Percentiles rank a stretch among this genome's conserved stretches.
Conservation (phyloP, 1,140 invertebrate genomes). For the Ladona fulva region DNA sequence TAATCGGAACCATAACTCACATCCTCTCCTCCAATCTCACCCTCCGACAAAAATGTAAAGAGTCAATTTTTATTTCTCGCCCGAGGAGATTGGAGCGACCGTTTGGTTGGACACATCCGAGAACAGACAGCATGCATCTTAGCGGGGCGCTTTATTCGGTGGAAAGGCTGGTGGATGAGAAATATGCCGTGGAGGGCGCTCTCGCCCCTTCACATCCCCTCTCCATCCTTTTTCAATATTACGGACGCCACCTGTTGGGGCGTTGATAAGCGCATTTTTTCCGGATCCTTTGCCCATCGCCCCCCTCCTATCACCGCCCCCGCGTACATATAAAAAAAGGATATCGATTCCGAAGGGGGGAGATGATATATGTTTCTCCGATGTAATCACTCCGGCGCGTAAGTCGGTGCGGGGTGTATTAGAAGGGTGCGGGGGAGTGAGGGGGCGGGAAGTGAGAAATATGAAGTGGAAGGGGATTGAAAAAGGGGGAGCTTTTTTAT, state of each 20-base stretch:
- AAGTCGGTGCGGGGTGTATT: background rate
- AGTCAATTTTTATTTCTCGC: too few species aligned
- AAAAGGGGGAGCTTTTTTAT: background rate
- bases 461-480: background rate
- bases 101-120: too few species aligned
- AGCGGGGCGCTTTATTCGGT: too few species aligned
- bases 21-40: too few species aligned
- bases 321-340: background rate
- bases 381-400: conserved; percentile 8
- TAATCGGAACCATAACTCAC: too few species aligned
- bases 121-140: too few species aligned
- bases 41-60: too few species aligned
- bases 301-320: background rate
- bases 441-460: background rate
- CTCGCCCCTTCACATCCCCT: background rate
- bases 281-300: background rate
- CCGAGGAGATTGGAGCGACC: too few species aligned
- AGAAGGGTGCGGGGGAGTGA: background rate
- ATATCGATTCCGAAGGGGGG: background rate
- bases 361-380: background rate
- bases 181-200: too few species aligned
- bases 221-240: conserved; percentile 1
- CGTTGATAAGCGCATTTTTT: conserved; percentile 9
- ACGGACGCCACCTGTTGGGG: background rate
- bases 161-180: too few species aligned